A percentile compares a stretch with the other conserved stretches of the same genome.
phyloP scores from a whole-genome alignment of 2,888 invertebrate genomes.

The Drosophila birchii region DNA sequence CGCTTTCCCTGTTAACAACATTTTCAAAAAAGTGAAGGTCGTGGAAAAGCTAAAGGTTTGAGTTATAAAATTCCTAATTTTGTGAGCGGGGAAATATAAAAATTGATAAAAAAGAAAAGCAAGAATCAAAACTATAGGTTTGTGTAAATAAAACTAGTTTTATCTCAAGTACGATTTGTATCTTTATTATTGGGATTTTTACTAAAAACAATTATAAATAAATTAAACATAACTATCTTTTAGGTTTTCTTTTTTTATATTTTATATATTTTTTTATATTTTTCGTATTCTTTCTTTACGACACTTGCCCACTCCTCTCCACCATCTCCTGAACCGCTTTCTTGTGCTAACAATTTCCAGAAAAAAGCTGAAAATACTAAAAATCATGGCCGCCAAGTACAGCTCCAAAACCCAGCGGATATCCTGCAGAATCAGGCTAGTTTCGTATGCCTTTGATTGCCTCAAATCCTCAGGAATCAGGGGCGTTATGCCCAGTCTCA shows the following conservation, averaged over 20 bases:
- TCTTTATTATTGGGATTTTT: not conserved
- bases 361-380: not conserved
- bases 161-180: not conserved
- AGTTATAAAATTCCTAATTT: not conserved
- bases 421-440: slow-evolving; percentile 16
- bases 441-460: accelerated
- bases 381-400: slow-evolving; percentile 1
- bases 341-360: not conserved
- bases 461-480: slow-evolving; percentile 37
- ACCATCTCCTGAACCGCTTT: not conserved
- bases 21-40: not conserved
- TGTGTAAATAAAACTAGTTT: not conserved
- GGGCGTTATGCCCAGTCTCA: slow-evolving; percentile 1
- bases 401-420: slow-evolving; percentile 23
- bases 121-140: too few species aligned
- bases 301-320: not conserved
- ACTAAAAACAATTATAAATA: not conserved
- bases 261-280: too few species aligned
- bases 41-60: not conserved
- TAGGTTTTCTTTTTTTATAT: not conserved
- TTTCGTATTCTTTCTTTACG: not conserved
- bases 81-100: too few species aligned
- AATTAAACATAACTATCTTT: not conserved
- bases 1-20: slow-evolving; percentile 8
- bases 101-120: too few species aligned